phyloP scores from a whole-genome alignment of 2,888 invertebrate species.

The Anthophora plumipes region DNA sequence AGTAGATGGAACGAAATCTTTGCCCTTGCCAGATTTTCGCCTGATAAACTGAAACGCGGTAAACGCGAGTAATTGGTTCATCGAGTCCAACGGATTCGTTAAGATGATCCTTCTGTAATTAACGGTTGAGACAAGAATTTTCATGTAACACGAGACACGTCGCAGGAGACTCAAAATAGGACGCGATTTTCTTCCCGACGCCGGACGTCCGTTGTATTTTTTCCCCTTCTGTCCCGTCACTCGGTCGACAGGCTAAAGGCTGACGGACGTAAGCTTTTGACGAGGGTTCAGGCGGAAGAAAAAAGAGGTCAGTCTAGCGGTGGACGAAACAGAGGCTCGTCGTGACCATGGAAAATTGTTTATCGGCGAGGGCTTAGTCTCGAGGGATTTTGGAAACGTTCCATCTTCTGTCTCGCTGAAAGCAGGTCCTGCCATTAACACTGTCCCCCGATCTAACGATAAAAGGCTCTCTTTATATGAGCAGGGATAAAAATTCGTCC shows the following conservation, averaged over 20 bases:
- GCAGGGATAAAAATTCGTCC: slow-evolving; percentile 57
- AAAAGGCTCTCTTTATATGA: slow-evolving; percentile 1
- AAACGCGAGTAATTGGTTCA: too few species aligned
- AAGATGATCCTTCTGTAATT: slow-evolving; percentile 4
- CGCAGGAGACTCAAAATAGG: slow-evolving; percentile 2
- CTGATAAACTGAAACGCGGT: too few species aligned
- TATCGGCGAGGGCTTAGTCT: slow-evolving; percentile 57
- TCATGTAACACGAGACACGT: background rate
- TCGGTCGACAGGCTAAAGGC: slow-evolving; percentile 39
- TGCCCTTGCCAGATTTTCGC: too few species aligned
- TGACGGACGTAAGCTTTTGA: slow-evolving; percentile 57
- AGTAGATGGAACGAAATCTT: too few species aligned
- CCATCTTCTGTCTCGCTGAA: slow-evolving; percentile 62
- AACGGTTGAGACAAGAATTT: background rate
- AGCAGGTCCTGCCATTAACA: slow-evolving; percentile 63
- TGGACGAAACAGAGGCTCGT: slow-evolving; percentile 10
- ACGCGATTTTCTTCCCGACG: background rate
- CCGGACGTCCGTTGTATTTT: background rate
- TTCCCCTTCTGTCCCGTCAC: slow-evolving; percentile 22
- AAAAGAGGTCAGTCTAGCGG: background rate
- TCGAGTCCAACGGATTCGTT: too few species aligned
- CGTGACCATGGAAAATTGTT: slow-evolving; percentile 66
- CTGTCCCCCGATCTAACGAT: too few species aligned
- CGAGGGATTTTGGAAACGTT: slow-evolving; percentile 70
- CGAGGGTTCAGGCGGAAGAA: slow-evolving; percentile 59